phyloP scores from a whole-genome alignment of 2,113 vertebrate species.

The Brachirus orientalis region DNA sequence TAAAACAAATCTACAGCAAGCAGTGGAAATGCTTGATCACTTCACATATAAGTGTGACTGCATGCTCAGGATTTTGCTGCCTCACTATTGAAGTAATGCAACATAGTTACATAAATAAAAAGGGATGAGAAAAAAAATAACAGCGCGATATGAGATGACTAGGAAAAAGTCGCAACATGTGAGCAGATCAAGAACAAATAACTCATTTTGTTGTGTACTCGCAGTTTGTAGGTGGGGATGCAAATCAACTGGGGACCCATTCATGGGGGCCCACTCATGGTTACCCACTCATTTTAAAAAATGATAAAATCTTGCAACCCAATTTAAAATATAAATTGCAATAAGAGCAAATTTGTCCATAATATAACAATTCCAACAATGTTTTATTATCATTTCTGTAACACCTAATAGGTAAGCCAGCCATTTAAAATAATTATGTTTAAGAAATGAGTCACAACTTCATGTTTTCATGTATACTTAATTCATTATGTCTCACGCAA shows the following conservation, averaged over 20 bases:
- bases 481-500: too few relatives aligned
- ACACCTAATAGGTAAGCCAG: too few relatives aligned
- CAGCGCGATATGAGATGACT: constrained; percentile 17
- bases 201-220: constrained; percentile 54
- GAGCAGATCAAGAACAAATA: constrained; percentile 38
- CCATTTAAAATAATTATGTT: too few relatives aligned
- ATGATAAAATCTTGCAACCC: too few relatives aligned
- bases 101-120: constrained; percentile 57
- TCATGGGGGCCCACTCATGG: too few relatives aligned
- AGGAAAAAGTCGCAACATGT: constrained; percentile 40
- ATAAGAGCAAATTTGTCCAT: too few relatives aligned
- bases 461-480: too few relatives aligned
- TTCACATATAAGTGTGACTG: constrained; percentile 14
- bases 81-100: constrained; percentile 18
- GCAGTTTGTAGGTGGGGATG: constrained; percentile 48
- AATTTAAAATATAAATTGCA: too few relatives aligned
- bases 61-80: constrained; percentile 13
- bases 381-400: too few relatives aligned
- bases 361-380: too few relatives aligned
- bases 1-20: constrained; percentile 30
- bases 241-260: constrained; percentile 16
- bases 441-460: too few relatives aligned
- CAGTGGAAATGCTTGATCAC: constrained; percentile 15
- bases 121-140: constrained; percentile 10
- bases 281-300: too few relatives aligned